Base-by-base conservation (phyloP, 2,797 vertebrate species). In the Acanthornis magna region DNA sequence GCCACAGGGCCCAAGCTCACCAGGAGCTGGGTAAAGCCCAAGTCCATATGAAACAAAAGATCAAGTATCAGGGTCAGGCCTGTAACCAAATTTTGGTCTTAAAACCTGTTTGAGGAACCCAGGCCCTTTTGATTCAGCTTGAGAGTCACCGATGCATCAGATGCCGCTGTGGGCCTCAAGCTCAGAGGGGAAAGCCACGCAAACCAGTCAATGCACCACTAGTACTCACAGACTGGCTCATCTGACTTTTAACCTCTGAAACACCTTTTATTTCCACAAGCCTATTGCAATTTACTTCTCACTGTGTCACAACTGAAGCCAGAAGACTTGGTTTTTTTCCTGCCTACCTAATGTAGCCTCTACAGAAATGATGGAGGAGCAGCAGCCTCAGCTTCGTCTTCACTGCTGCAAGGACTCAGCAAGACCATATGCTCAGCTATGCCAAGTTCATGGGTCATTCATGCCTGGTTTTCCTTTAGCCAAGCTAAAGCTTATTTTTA, bases 41-140 rank as follows among this genome's bases (percentile, higher is more conserved):
- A 55, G 30, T 13, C 17, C 8, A 0, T 21, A 57, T 3, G 8
- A 34, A 75, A 70, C 17, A 74, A 25, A 57, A 45, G 21, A 82
- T 1, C 1, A 16, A 27, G n/a, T 13, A 16, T 29, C 7, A 2
- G 13, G 34, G 26, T 15, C 10, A 2, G 47, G 48, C 23, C 67
- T 77, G 30, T 47, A 66, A 92, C 23, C 42, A 57, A 88, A 34
- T 47, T 89, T 63, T 13, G 4, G 45, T 73, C 54, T 85, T 40
- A 58, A 89, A 93, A 74, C 27, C 38, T 40, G 11, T 32, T 13
- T 76, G 45, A 94, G 48, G 67, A 93, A 87, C 45, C 15, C 21
- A 25, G 15, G 13, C 38, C 26, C 29, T 87, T 71, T 73, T 61
- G 47, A 57, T 73, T 75, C 73, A 73, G 42, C 61, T 45, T 55